These are phyloP conservation scores for Arrhopalites spinosus DNA, from an alignment of 2,888 invertebrate genomes.

Conservation along the genomic window DNA sequence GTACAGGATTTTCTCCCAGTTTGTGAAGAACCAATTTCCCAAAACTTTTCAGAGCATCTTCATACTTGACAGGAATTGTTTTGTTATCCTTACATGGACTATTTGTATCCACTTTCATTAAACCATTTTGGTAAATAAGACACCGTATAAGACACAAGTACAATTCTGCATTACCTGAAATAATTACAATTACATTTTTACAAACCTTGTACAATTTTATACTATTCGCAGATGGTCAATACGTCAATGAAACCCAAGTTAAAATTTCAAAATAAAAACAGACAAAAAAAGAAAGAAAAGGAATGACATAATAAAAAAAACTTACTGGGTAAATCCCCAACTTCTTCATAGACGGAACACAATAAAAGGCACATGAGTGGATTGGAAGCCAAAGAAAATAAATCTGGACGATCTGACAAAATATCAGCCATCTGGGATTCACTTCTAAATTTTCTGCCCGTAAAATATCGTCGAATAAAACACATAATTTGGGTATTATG, in stretches of 20 bases:
- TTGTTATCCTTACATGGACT: conserved; percentile 41
- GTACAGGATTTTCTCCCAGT: conserved; percentile 60
- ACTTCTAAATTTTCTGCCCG: conserved; percentile 52
- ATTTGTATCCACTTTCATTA: conserved; percentile 56
- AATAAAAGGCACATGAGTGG: conserved; percentile 65
- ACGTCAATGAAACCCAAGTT: no score
- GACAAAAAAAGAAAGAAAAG: no score
- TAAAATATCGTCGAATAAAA: conserved; percentile 51
- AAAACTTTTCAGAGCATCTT: conserved; percentile 63
- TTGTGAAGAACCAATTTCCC: conserved; percentile 64
- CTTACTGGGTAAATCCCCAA: neutral
- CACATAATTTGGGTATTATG: conserved; percentile 55
- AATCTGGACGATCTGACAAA: conserved; percentile 53
- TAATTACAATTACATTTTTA: conserved; percentile 60
- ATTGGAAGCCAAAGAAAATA: conserved; percentile 62
- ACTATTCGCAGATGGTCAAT: no score
- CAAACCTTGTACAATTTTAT: no score
- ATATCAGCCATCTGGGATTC: conserved; percentile 53
- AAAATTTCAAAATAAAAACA: no score
- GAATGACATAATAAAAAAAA: no score
- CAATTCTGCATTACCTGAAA: conserved; percentile 61
- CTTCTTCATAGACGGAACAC: conserved; percentile 64
- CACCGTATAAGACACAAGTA: conserved; percentile 62
- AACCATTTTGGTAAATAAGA: conserved; percentile 60
- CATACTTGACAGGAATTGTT: conserved; percentile 60